These are phyloP conservation scores for Acanthococcus lagerstroemiae DNA, from an alignment of 2,888 invertebrate genomes.

Conservation along the genomic window DNA sequence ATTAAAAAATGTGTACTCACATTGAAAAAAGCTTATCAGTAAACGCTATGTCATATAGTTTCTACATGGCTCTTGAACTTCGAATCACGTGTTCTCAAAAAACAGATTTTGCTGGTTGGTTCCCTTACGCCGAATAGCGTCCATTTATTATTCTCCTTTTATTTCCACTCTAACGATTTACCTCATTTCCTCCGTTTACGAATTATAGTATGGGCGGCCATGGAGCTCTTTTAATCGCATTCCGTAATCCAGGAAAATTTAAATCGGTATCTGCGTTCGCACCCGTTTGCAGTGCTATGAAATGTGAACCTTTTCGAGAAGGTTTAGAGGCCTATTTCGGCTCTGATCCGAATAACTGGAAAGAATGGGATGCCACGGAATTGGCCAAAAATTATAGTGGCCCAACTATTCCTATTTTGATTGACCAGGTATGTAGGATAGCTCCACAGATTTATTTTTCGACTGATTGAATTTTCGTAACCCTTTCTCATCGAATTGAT, in stretches of 20 bases:
- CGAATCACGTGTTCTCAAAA: no score
- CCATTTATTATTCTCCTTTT: no score
- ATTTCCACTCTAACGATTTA: background rate
- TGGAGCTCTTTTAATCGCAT: constrained; percentile 79
- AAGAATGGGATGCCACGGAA: constrained; percentile 79
- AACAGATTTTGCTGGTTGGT: no score
- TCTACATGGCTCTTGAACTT: no score
- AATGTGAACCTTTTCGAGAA: constrained; percentile 79
- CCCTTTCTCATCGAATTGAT: background rate
- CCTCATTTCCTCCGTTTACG: background rate
- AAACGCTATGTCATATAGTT: no score
- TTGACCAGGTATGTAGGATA: constrained; percentile 86
- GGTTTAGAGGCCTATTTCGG: constrained; percentile 69
- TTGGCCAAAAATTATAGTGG: constrained; percentile 73
- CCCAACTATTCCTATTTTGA: constrained; percentile 66
- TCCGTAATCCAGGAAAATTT: constrained; percentile 83
- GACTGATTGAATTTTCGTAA: background rate
- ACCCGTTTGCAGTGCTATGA: constrained; percentile 80
- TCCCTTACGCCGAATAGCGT: no score
- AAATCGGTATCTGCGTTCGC: constrained; percentile 87
- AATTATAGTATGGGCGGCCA: constrained; percentile 91
- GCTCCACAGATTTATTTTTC: constrained; percentile 3
- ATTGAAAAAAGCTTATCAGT: no score
- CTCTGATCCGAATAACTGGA: constrained; percentile 53
- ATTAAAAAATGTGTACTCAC: no score